phyloP scores from a whole-genome alignment of 2,888 invertebrate genomes.

The Bedellia somnulentella region DNA sequence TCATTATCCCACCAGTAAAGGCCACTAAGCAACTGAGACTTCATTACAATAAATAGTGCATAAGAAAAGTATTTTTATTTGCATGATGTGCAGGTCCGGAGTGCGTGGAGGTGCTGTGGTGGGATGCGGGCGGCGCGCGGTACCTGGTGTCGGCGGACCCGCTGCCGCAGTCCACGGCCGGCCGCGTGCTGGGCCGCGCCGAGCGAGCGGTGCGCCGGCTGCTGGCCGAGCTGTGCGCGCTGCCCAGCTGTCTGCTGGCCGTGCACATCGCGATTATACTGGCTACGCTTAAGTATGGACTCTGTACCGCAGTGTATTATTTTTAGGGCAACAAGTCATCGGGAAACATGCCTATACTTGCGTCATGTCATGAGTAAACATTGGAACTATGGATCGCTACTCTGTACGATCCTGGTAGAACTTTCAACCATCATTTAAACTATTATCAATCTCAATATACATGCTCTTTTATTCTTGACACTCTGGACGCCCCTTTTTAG shows the following conservation, averaged over 20 bases:
- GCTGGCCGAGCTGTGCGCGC: constrained; percentile 14
- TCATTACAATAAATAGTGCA: no score
- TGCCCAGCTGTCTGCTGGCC: constrained; percentile 63
- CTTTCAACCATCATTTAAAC: background rate
- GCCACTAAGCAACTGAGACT: background rate
- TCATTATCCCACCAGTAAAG: background rate
- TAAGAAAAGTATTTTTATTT: background rate
- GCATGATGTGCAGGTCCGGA: constrained; percentile 15
- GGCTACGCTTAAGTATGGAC: constrained; percentile 38
- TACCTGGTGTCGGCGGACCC: constrained; percentile 16
- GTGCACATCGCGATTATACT: constrained; percentile 64
- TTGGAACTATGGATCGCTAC: background rate
- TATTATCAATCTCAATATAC: constrained; percentile 1
- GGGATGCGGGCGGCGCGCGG: constrained; percentile 20
- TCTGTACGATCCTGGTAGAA: background rate
- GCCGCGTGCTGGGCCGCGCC: constrained; percentile 3
- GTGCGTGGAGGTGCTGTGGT: constrained; percentile 31
- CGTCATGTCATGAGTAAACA: background rate
- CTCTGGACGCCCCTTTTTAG: no score
- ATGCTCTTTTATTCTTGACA: constrained; percentile 3
- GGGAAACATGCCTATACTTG: background rate
- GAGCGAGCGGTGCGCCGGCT: background rate
- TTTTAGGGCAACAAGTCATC: background rate
- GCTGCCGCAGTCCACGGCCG: constrained; percentile 3
- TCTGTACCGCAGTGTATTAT: background rate